phyloP scores from a whole-genome alignment of 2,797 vertebrate species.

The Thunnus albacares region DNA sequence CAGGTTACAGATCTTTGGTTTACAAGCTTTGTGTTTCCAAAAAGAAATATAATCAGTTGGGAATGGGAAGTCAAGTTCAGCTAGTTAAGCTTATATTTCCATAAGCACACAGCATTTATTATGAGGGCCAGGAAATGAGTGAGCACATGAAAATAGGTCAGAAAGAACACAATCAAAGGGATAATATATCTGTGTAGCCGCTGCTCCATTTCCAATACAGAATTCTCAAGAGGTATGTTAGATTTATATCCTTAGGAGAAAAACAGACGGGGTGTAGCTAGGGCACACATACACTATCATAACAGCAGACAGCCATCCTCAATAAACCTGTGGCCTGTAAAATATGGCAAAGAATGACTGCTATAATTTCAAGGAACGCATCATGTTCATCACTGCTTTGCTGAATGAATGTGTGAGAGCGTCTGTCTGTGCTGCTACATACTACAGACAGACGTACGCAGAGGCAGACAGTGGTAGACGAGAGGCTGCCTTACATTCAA shows the following conservation, averaged over 20 bases:
- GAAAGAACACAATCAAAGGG: conserved; percentile 62
- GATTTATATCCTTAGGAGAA: conserved; percentile 66
- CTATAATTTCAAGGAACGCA: conserved; percentile 26
- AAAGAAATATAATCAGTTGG: background rate
- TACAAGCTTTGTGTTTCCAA: conserved; percentile 4
- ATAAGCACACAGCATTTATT: conserved; percentile 7
- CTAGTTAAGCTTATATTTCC: conserved; percentile 13
- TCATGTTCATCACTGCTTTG: conserved; percentile 34
- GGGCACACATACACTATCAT: background rate
- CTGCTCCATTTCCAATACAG: conserved; percentile 62
- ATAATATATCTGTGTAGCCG: conserved; percentile 52
- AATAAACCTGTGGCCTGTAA: conserved; percentile 49
- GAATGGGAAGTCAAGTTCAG: conserved; percentile 2
- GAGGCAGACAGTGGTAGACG: conserved; percentile 40
- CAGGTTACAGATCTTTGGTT: background rate
- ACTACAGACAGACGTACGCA: conserved; percentile 59
- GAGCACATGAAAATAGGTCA: conserved; percentile 64
- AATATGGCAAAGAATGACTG: conserved; percentile 35
- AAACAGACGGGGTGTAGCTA: conserved; percentile 13
- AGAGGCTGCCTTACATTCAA: conserved; percentile 54
- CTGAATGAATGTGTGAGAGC: conserved; percentile 38
- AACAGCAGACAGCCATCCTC: conserved; percentile 35
- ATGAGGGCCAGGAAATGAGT: conserved; percentile 14
- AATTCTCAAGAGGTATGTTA: conserved; percentile 64
- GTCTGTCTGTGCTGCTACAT: conserved; percentile 34